These are phyloP conservation scores for Dipodomys merriami DNA, from an alignment of 2,113 vertebrate species.

Conservation along the genomic window DNA sequence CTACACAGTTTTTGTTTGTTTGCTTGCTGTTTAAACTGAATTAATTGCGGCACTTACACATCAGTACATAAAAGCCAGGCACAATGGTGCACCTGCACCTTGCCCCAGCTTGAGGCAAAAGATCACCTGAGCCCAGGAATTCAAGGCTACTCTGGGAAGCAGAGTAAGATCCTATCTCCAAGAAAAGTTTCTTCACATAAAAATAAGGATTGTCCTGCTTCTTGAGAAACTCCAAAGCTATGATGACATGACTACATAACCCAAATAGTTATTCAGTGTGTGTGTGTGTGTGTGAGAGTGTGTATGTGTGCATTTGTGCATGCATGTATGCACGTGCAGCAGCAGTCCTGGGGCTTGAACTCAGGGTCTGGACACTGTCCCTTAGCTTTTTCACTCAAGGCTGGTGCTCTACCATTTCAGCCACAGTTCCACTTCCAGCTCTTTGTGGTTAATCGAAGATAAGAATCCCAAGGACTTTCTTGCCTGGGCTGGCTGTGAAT, in stretches of 20 bases:
- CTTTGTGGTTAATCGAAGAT: too few species aligned
- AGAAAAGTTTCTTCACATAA: not conserved
- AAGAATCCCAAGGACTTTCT: too few species aligned
- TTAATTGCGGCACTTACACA: slow-evolving; percentile 25
- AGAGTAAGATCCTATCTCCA: not conserved
- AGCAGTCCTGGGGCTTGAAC: too few species aligned
- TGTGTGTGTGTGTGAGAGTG: too few species aligned
- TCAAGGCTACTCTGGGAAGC: not conserved
- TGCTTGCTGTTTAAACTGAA: not conserved
- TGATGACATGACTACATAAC: not conserved
- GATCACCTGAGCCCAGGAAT: not conserved
- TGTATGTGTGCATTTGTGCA: too few species aligned
- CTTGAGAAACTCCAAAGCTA: slow-evolving; percentile 48
- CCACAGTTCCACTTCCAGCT: too few species aligned
- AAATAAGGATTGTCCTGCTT: not conserved
- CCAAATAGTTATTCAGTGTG: not conserved
- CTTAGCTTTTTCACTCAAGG: too few species aligned
- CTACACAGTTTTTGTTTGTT: not conserved
- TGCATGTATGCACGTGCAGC: too few species aligned
- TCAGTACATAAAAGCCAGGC: not conserved
- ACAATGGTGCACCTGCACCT: not conserved
- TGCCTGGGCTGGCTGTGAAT: too few species aligned
- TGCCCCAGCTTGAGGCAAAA: not conserved
- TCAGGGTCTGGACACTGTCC: too few species aligned
- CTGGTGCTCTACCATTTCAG: too few species aligned